Conservation (phyloP, 1,140 invertebrate species). For the Macrotrachela quadricornifera region DNA sequence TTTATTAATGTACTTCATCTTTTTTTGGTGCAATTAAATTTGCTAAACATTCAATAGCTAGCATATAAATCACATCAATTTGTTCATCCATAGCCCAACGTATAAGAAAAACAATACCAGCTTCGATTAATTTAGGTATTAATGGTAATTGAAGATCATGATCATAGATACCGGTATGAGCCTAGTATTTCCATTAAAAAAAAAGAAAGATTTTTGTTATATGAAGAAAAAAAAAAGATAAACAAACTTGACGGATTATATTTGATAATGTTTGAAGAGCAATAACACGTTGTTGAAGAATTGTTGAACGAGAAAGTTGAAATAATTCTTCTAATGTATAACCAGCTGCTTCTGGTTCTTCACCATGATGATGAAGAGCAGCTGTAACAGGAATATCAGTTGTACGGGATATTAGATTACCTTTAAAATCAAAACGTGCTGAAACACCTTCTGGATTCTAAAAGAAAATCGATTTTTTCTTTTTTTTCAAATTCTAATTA, state of each 20-base stretch:
- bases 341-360: conserved; percentile 62
- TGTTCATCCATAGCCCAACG: conserved; percentile 64
- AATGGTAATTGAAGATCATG: conserved; percentile 24
- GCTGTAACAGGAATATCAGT: conserved; percentile 39
- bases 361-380: conserved; percentile 66
- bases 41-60: conserved; percentile 47
- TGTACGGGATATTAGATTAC: conserved; percentile 24
- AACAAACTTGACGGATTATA: conserved; percentile 33
- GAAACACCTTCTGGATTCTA: too few species aligned
- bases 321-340: conserved; percentile 67
- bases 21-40: conserved; percentile 34
- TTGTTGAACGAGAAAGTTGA: conserved; percentile 44
- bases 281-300: conserved; percentile 51
- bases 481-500: neutral
- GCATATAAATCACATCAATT: conserved; percentile 44
- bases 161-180: conserved; percentile 4
- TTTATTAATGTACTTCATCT: conserved; percentile 44
- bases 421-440: conserved; percentile 43
- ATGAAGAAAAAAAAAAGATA: neutral
- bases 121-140: conserved; percentile 29
- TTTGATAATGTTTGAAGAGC: conserved; percentile 54
- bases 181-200: neutral
- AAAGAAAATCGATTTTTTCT: too few species aligned
- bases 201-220: neutral
- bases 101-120: conserved; percentile 50